Base-by-base conservation (phyloP, 2,888 invertebrate genomes). In the Boloria euphrosyne region DNA sequence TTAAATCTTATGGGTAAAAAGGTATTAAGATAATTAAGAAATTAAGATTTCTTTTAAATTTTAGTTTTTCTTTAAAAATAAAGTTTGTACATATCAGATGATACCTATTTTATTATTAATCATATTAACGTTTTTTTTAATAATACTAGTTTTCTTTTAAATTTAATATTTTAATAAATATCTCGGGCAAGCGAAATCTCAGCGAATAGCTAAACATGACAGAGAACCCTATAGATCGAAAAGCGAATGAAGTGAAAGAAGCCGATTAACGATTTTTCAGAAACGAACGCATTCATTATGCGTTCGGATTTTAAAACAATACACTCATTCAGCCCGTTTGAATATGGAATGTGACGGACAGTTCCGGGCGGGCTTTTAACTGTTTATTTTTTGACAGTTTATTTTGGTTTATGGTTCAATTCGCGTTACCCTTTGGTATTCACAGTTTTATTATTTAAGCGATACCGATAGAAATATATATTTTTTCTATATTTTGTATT, bases 221-320 rank as follows among this genome's bases (percentile, higher is more conserved):
- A 47, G 16, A 47, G 60, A 69, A 65, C 70, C 66, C 73, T 68
- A 68, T 53, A 68, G 61, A 46, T 68, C 70, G 79, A 80, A 85
- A 84, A 74, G 73, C 86, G 86, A 89, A 90, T 90, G 89, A 89
- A 89, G 89, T 87, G 90, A 88, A 89, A 89, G 84, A 87, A 80
- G 81, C 82, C 89, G 86, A 90, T 90, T 87, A 89, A 87, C 84
- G 87, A 87, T 86, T 88, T 79, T 87, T 79, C 75, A 73, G 79
- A 83, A 84, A 82, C 84, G 38, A 31, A 57, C 55, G 18, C 49
- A 50, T 50, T 50, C 49, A 54, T 54, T 54, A 57, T 57, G 43
- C 55, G n/a, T 46, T 57, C 44, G 54, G 31, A 38, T 38, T 38
- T 38, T 38, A 38, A 38, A 38, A 38, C 31, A 38, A 38, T 38